These are phyloP conservation scores for Spinibarbus caldwelli DNA, from an alignment of 2,797 vertebrate species.

Conservation along the genomic window DNA sequence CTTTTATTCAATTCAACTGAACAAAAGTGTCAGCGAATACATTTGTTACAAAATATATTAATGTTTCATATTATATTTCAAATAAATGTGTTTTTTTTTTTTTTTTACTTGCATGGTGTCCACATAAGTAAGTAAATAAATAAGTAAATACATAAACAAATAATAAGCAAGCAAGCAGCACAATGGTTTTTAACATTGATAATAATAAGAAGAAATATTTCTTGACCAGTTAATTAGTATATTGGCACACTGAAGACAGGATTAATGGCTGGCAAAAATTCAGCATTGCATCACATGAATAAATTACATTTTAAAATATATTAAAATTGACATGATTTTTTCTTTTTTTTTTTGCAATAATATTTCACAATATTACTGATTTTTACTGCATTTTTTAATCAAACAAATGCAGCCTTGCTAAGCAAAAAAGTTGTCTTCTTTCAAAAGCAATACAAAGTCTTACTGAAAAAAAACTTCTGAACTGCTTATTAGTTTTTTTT, in stretches of 20 bases:
- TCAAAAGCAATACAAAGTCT: background rate
- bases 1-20: background rate
- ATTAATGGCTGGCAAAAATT: background rate
- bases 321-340: background rate
- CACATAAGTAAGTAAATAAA: background rate
- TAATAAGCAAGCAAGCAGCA: too few relatives aligned
- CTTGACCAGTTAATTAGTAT: background rate
- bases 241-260: background rate
- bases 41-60: background rate
- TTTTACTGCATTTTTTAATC: background rate
- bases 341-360: background rate
- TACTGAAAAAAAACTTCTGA: background rate
- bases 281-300: background rate
- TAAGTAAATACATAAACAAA: too few relatives aligned
- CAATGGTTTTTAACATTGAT: background rate
- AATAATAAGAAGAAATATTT: background rate
- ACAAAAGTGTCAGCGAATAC: background rate
- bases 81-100: too few relatives aligned
- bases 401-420: background rate
- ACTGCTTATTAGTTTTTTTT: background rate
- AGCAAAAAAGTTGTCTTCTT: background rate
- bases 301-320: background rate
- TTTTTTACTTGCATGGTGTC: background rate
- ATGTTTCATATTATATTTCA: background rate
- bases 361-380: background rate